Evolutionary conservation across 92 coral and sea anemone genomes (phyloP), one percentile per base, ranked within the genome.

Genomic region (Virgularia gustaviana): DNA sequence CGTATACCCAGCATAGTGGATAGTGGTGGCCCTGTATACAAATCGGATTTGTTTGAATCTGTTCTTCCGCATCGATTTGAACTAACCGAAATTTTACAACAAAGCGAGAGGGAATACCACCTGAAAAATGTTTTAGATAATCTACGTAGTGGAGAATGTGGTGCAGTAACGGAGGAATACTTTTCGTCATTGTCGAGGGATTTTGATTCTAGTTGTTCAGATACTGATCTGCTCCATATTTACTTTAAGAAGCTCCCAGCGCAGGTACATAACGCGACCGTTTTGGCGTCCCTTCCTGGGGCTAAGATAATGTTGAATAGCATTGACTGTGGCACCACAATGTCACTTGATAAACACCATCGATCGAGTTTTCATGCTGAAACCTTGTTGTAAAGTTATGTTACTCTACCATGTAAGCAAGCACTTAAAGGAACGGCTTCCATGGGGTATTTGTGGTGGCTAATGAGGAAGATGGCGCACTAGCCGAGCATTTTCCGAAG

Each of bases 331-430:
- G n/a, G n/a, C n/a, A n/a, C n/a, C n/a, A n/a, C n/a, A n/a, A n/a
- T n/a, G n/a, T n/a, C 24, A 51, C 8, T 28, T 51, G 24, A 28
- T 16, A n/a, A 51, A 51, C 24, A 51, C 57, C 57, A 28, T 51
- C 18, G 23, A 20, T n/a, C 23, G 23, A 51, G 19, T 28, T 51
- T 28, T 51, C 24, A 16, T 16, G n/a, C 57, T 51, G n/a, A 51
- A 51, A 51, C 57, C 57, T n/a, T 5, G 24, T 16, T 51, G 57
- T n/a, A 51, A 51, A 51, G 57, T 51, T 20, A 51, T 51, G 57
- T 28, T 51, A 28, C 57, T 51, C 23, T 51, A 51, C 19, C n/a
- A 51, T n/a, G 24, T 51, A 7, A 51, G 24, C 24, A 51, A 51
- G 8, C 57, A 51, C 24, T n/a, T 51, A 28, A 51, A 51, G 57